Conservation (phyloP, 2,113 vertebrate genomes). For the Pseudorectes ferrugineus region DNA sequence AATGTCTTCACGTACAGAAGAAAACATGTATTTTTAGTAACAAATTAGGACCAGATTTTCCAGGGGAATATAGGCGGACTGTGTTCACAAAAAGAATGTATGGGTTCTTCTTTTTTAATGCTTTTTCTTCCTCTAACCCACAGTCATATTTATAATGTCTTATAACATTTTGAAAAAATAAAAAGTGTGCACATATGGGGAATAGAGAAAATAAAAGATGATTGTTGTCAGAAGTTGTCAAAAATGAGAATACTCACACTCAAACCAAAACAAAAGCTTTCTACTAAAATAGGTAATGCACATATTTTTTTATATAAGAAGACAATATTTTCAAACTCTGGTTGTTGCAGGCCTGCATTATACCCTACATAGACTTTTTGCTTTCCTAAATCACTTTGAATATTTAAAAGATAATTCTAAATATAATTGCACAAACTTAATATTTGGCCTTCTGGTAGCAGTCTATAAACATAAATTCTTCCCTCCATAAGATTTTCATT, state of each 20-base stretch:
- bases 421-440: background rate
- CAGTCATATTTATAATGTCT: background rate
- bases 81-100: background rate
- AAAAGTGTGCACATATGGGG: accelerated
- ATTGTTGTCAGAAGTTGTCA: background rate
- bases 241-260: background rate
- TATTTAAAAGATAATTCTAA: background rate
- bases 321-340: background rate
- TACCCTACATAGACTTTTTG: background rate
- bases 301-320: background rate
- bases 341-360: background rate
- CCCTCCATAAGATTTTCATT: background rate
- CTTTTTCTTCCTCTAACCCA: background rate
- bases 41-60: background rate
- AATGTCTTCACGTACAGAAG: background rate
- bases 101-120: background rate
- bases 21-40: background rate
- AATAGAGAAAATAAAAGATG: background rate
- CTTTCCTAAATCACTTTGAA: background rate
- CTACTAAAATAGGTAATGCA: background rate
- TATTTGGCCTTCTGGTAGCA: background rate
- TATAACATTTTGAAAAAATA: background rate
- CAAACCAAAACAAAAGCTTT: background rate
- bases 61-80: background rate
- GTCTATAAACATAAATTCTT: background rate